Evolutionary conservation across 2,888 invertebrate genomes (phyloP).

Genomic region (Andrena chrysosceles): DNA sequence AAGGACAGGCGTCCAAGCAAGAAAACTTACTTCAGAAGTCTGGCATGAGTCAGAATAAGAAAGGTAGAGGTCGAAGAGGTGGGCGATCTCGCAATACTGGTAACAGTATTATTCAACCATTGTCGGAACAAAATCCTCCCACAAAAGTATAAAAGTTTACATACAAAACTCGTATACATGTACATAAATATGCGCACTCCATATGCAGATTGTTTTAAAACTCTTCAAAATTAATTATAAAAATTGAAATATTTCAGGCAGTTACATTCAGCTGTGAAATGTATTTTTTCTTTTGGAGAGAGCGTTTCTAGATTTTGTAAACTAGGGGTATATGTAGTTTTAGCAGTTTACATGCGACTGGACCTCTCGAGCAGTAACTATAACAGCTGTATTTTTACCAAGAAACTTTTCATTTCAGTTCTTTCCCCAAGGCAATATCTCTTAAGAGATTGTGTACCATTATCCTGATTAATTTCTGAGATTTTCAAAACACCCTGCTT

Average conservation of each 20-base stretch:
- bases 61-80: conserved; percentile 85
- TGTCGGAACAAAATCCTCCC: conserved; percentile 84
- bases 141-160: conserved; percentile 69
- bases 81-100: conserved; percentile 83
- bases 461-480: conserved; percentile 19
- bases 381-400: conserved; percentile 5
- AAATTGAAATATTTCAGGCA: background rate
- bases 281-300: background rate
- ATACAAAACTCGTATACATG: conserved; percentile 52
- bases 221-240: conserved; percentile 13
- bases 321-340: no score
- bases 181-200: conserved; percentile 24
- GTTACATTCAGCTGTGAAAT: background rate
- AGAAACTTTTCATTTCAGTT: background rate
- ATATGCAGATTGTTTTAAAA: conserved; percentile 24
- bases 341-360: background rate
- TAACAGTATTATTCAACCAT: conserved; percentile 81
- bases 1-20: conserved; percentile 87
- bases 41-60: conserved; percentile 82
- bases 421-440: background rate
- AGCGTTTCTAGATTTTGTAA: no score
- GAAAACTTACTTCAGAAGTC: conserved; percentile 85
- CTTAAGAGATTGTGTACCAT: background rate
- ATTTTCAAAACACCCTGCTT: conserved; percentile 14
- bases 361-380: background rate